Conservation (phyloP, 2,113 vertebrate genomes). For the Pardalotus punctatus region DNA sequence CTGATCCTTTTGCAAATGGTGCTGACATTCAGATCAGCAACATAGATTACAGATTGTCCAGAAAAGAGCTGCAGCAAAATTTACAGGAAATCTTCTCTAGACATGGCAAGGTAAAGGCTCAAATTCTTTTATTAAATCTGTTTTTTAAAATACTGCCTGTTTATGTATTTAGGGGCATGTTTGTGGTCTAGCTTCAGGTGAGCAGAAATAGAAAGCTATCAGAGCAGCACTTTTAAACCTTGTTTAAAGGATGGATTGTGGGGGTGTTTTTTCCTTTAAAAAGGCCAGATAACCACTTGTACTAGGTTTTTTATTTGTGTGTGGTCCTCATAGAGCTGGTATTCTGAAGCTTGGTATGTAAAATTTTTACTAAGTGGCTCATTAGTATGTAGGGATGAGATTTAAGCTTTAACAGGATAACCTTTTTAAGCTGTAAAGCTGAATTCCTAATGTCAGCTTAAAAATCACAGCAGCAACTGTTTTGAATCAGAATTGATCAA, state of each 20-base stretch:
- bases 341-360: neutral
- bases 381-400: neutral
- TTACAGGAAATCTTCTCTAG: slow-evolving; percentile 85
- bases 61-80: slow-evolving; percentile 91
- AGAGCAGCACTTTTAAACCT: neutral
- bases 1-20: slow-evolving; percentile 88
- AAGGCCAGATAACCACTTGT: neutral
- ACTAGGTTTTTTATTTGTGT: neutral
- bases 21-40: slow-evolving; percentile 91
- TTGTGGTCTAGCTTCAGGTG: neutral
- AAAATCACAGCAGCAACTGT: neutral
- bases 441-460: neutral
- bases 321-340: neutral
- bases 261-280: neutral
- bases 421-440: neutral
- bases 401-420: neutral
- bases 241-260: neutral
- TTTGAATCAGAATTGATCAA: neutral
- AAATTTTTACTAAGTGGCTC: neutral
- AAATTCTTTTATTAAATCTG: neutral
- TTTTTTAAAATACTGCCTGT: neutral
- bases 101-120: slow-evolving; percentile 84
- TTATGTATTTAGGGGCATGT: neutral
- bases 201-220: neutral
- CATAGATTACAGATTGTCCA: slow-evolving; percentile 92